A percentile compares a stretch with the other conserved stretches of the same genome.
phyloP scores from a whole-genome alignment of 2,888 invertebrate species.

The Rhimphoctona megacephalus region DNA sequence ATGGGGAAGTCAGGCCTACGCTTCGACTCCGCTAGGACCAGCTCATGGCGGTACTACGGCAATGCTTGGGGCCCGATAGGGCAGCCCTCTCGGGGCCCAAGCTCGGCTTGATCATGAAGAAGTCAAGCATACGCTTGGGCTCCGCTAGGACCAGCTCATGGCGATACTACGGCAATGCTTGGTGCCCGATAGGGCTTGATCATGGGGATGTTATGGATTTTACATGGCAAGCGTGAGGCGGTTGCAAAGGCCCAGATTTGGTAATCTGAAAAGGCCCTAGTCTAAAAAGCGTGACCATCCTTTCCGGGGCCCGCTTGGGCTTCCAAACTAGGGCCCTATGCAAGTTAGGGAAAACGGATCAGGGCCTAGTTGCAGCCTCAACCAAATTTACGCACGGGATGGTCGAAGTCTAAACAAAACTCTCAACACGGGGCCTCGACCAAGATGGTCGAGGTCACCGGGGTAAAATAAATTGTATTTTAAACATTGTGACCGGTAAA shows the following conservation, averaged over 20 bases:
- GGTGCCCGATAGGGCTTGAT: not conserved
- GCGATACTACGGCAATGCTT: no score
- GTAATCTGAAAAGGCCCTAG: not conserved
- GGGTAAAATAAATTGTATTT: no score
- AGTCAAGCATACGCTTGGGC: not conserved
- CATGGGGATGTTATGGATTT: not conserved
- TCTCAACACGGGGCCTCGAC: no score
- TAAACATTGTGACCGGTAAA: no score
- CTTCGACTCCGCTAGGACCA: not conserved
- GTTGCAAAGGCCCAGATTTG: not conserved
- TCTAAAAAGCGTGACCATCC: not conserved
- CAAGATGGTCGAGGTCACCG: no score
- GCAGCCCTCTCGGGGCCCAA: not conserved
- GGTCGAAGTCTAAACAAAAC: no score
- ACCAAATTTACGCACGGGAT: conserved; percentile 18
- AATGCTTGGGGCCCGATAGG: no score
- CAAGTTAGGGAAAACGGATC: not conserved
- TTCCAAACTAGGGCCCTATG: not conserved
- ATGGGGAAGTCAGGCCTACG: not conserved
- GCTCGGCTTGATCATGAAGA: not conserved
- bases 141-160: no score
- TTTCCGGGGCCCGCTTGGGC: not conserved
- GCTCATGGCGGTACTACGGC: no score
- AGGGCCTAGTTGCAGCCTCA: not conserved
- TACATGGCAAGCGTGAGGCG: not conserved